phyloP scores from a whole-genome alignment of 2,888 invertebrate species.

The Odontocolon sp. region DNA sequence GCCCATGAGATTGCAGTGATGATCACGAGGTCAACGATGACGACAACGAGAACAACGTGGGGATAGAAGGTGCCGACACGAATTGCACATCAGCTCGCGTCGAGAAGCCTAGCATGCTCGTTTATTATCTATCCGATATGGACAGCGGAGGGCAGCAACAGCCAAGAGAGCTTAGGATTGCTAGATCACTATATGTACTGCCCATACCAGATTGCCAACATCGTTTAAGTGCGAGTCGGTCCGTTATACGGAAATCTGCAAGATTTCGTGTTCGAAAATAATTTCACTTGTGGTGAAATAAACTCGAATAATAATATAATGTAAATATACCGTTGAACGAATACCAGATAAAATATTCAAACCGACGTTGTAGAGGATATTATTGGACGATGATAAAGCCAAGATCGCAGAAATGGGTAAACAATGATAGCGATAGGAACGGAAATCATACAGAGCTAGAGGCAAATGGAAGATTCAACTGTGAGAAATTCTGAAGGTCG shows the following conservation, averaged over 20 bases:
- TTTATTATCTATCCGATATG: conserved; percentile 32
- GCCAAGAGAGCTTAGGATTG: no score
- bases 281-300: no score
- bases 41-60: background rate
- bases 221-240: no score
- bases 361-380: no score
- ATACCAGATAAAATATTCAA: no score
- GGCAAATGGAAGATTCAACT: conserved; percentile 28
- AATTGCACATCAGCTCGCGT: conserved; percentile 21
- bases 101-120: conserved; percentile 11
- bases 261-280: no score
- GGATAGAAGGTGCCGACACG: conserved; percentile 28
- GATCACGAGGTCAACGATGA: background rate
- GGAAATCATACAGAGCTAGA: background rate
- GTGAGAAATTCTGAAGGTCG: conserved; percentile 50
- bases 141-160: conserved; percentile 20
- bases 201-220: no score
- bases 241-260: no score
- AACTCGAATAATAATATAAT: no score
- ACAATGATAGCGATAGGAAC: background rate
- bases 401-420: background rate
- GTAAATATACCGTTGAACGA: no score
- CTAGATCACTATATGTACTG: no score
- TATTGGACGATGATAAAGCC: no score
- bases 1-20: background rate